phyloP scores from a whole-genome alignment of 2,797 vertebrate genomes.

The Xenops minutus region DNA sequence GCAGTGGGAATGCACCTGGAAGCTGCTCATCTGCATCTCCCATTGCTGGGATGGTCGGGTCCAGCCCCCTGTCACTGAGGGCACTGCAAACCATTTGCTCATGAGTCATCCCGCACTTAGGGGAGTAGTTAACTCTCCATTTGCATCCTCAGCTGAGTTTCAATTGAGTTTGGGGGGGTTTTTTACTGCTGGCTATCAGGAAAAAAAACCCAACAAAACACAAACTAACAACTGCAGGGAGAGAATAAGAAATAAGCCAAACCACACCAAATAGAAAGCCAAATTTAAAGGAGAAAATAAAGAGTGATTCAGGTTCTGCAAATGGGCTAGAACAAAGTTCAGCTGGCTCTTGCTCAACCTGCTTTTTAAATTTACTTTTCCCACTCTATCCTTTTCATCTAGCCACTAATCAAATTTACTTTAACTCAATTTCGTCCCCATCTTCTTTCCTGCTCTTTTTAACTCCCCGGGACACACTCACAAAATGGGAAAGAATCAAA shows the following conservation, averaged over 20 bases:
- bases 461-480: not conserved
- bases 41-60: not conserved
- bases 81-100: not conserved
- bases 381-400: not conserved
- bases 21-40: not conserved
- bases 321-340: not conserved
- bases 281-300: not conserved
- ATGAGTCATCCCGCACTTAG: not conserved
- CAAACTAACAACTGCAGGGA: not conserved
- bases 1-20: not conserved
- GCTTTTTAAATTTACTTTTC: slow-evolving; percentile 2
- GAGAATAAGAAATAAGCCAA: not conserved
- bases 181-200: not conserved
- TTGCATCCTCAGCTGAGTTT: not conserved
- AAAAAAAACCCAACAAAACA: too few relatives aligned
- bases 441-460: not conserved
- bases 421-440: not conserved
- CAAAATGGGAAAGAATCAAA: not conserved
- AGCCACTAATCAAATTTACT: slow-evolving; percentile 4
- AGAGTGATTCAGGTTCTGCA: not conserved
- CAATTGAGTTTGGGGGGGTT: not conserved
- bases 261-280: not conserved
- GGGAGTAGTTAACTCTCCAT: not conserved
- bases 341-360: not conserved
- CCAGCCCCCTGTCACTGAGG: not conserved